Base-by-base conservation (phyloP, 2,888 invertebrate genomes). In the Thysanoteuthis rhombus region DNA sequence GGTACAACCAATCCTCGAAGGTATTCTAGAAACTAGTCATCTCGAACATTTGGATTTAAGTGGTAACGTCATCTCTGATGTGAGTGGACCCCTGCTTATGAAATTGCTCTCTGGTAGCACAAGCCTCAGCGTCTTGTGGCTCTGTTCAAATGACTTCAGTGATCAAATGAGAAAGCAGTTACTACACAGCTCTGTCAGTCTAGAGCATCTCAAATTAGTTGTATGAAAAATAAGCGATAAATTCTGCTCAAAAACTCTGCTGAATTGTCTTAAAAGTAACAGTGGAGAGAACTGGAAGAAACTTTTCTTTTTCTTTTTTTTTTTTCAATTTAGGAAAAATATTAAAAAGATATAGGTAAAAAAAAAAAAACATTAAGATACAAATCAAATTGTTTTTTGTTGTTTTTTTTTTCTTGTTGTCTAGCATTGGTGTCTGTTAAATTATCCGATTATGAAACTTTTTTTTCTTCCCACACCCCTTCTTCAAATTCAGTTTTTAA, bases 151-250 rank as follows among this genome's bases (percentile, higher is more conserved):
- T 58, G 58, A 93, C 38, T 93, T 93, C 19, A 47, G 47, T 39
- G 52, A 93, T 45, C 32, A n/a, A 2, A 58, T 47, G 58, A 93
- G 58, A 12, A 93, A 93, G 22, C 93, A 93, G 39, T 38, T 93
- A 36, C 47, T 93, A 32, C 47, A 93, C 8, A 36, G 16, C 6
- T 93, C 52, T 36, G 52, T 93, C 45, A 39, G 39, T 47, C 47
- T 93, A 39, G 36, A 58, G 22, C 93, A 93, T 45, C 47, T 93
- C 12, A 93, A 93, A 39, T 58, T 93, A 58, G 52, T 93, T 93
- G 93, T 93, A 39, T 45, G 42, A 93, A 58, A 52, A 58, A 39
- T 5, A 75, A 52, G 25, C 52, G 4, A 75, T 75, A 36, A 36
- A n/a, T n/a, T 75, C 75, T n/a, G 16, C n/a, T 75, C n/a, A 75